A percentile compares a stretch with the other conserved stretches of the same genome.
Evolutionary conservation across 2,888 invertebrate genomes (phyloP).

Genomic region (Agriopis aurantiaria): DNA sequence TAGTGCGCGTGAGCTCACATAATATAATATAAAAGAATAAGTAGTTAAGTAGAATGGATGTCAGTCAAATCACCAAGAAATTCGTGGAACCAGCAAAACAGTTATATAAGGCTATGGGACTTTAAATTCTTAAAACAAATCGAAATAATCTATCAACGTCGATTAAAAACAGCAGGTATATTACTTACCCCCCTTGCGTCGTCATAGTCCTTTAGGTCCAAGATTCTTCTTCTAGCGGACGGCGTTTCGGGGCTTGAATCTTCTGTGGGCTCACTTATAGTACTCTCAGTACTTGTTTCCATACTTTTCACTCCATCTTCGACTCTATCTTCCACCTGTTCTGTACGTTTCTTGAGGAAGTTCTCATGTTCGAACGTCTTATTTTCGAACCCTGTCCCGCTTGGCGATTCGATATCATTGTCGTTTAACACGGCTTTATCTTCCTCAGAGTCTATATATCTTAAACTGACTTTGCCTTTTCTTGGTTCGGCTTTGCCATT

Average conservation of each 20-base stretch:
- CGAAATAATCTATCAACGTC: slow-evolving; percentile 27
- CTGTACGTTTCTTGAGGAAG: slow-evolving; percentile 77
- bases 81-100: too few relatives aligned
- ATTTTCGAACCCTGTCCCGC: slow-evolving; percentile 81
- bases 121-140: slow-evolving; percentile 1
- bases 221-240: slow-evolving; percentile 67
- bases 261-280: slow-evolving; percentile 75
- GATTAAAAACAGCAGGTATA: slow-evolving; percentile 10
- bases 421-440: slow-evolving; percentile 68
- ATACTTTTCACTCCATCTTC: slow-evolving; percentile 74
- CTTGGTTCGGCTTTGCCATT: slow-evolving; percentile 57
- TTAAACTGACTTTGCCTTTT: slow-evolving; percentile 64
- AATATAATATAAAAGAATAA: too few relatives aligned
- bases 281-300: slow-evolving; percentile 82
- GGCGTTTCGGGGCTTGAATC: slow-evolving; percentile 78
- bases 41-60: too few relatives aligned
- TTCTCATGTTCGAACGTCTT: slow-evolving; percentile 83
- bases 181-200: slow-evolving; percentile 77
- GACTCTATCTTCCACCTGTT: slow-evolving; percentile 54
- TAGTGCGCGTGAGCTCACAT: too few relatives aligned
- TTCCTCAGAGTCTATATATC: slow-evolving; percentile 76
- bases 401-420: slow-evolving; percentile 80
- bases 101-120: too few relatives aligned
- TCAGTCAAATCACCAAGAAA: too few relatives aligned
- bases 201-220: slow-evolving; percentile 72